Evolutionary conservation across 1,140 invertebrate species (phyloP).

Genomic region (Drosophila dunni): DNA sequence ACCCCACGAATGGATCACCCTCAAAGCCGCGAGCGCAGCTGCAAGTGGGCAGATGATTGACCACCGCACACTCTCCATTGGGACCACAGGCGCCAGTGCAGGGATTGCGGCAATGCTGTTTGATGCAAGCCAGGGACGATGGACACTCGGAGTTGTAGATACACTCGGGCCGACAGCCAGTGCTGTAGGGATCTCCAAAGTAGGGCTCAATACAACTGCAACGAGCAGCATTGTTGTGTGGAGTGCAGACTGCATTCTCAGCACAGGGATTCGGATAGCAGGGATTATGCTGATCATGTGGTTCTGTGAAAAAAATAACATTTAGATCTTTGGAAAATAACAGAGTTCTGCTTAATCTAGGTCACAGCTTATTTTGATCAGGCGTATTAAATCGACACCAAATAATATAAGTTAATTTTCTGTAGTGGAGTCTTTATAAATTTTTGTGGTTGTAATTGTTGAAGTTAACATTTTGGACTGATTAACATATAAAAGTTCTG

Average conservation of each 20-base stretch:
- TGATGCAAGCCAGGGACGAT: slow-evolving; percentile 91
- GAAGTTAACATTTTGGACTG: too few relatives aligned
- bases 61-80: slow-evolving; percentile 91
- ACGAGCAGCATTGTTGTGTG: slow-evolving; percentile 88
- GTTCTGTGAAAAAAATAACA: slow-evolving; percentile 48
- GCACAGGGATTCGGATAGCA: slow-evolving; percentile 93
- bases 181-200: slow-evolving; percentile 91
- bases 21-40: slow-evolving; percentile 90
- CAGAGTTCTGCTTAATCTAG: too few relatives aligned
- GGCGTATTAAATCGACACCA: too few relatives aligned
- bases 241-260: slow-evolving; percentile 91
- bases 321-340: too few relatives aligned
- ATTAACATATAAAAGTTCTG: too few relatives aligned
- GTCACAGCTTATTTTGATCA: too few relatives aligned
- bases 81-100: slow-evolving; percentile 93
- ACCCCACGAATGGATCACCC: slow-evolving; percentile 93
- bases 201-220: slow-evolving; percentile 94
- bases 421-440: too few relatives aligned
- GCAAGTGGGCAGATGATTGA: slow-evolving; percentile 93
- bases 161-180: slow-evolving; percentile 92
- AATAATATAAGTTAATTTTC: too few relatives aligned
- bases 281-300: slow-evolving; percentile 86
- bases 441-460: too few relatives aligned
- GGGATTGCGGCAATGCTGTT: slow-evolving; percentile 93
- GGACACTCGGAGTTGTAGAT: slow-evolving; percentile 92